Evolutionary conservation across 2,888 invertebrate genomes (phyloP).

Genomic region (Salticus scenicus): DNA sequence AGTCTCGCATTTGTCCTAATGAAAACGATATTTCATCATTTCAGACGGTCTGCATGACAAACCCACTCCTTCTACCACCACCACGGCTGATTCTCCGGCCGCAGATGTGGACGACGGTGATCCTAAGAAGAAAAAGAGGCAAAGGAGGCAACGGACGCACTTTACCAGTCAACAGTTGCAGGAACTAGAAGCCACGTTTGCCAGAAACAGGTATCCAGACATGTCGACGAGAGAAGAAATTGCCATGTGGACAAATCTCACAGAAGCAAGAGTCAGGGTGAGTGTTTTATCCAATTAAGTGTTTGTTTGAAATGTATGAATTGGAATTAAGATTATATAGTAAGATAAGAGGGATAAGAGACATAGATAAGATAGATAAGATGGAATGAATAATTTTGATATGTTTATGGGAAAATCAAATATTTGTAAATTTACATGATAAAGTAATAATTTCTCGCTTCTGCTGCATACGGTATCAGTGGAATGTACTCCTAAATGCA

Average conservation of each 20-base stretch:
- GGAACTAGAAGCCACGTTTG: constrained; percentile 97
- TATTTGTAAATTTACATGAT: no score
- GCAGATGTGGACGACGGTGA: constrained; percentile 56
- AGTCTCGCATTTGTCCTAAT: no score
- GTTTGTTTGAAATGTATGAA: no score
- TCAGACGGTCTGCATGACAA: constrained; percentile 63
- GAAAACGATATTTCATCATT: background rate
- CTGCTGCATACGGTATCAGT: no score
- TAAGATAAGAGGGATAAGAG: no score
- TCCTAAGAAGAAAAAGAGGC: constrained; percentile 88
- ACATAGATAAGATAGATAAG: no score
- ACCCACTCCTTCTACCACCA: constrained; percentile 43
- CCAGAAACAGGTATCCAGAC: constrained; percentile 98
- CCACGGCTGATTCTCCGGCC: constrained; percentile 45
- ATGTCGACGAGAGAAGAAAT: constrained; percentile 99
- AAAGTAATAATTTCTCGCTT: no score
- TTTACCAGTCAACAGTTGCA: constrained; percentile 98
- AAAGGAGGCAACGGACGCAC: constrained; percentile 94
- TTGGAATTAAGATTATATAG: no score
- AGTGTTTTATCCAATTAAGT: no score
- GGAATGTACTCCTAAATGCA: no score
- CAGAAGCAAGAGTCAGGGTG: constrained; percentile 98
- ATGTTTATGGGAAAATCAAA: no score
- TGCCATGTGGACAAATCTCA: constrained; percentile 99
- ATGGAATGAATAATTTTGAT: no score